These are phyloP conservation scores for Callosobruchus maculatus DNA, from an alignment of 2,888 invertebrate genomes.

Conservation along the genomic window DNA sequence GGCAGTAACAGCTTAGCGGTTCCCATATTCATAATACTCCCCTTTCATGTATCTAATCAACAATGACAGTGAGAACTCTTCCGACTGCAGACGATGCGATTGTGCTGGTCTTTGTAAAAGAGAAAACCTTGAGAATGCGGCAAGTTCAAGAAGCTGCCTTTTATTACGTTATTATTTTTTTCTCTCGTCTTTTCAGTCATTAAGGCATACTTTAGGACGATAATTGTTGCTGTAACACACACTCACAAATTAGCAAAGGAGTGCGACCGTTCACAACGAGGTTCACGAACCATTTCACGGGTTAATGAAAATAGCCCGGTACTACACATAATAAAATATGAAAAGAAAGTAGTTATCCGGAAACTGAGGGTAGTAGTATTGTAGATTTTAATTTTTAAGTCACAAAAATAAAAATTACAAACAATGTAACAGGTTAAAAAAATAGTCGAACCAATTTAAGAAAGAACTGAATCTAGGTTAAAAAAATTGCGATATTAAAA, in stretches of 20 bases:
- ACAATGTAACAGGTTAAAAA: too few relatives aligned
- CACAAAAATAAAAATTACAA: too few relatives aligned
- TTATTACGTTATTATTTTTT: constrained; percentile 8
- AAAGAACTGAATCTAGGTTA: too few relatives aligned
- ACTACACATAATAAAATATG: too few relatives aligned
- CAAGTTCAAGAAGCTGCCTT: background rate
- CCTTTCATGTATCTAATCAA: constrained; percentile 18
- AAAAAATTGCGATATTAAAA: too few relatives aligned
- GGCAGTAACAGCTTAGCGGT: background rate
- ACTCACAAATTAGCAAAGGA: background rate
- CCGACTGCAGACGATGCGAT: background rate
- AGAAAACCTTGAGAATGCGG: background rate
- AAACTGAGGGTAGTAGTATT: too few relatives aligned
- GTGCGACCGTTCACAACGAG: background rate
- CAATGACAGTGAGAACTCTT: constrained; percentile 25
- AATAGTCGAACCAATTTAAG: too few relatives aligned
- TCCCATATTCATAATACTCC: background rate
- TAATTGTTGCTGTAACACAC: constrained; percentile 12
- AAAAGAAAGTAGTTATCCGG: too few relatives aligned
- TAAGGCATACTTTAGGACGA: constrained; percentile 12
- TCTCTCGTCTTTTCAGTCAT: constrained; percentile 19
- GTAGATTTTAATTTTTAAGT: too few relatives aligned
- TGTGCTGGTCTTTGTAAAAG: background rate
- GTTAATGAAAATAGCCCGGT: background rate
- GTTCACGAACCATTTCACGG: background rate